Conservation (phyloP, 1,140 invertebrate genomes). For the Nasonia longicornis region DNA sequence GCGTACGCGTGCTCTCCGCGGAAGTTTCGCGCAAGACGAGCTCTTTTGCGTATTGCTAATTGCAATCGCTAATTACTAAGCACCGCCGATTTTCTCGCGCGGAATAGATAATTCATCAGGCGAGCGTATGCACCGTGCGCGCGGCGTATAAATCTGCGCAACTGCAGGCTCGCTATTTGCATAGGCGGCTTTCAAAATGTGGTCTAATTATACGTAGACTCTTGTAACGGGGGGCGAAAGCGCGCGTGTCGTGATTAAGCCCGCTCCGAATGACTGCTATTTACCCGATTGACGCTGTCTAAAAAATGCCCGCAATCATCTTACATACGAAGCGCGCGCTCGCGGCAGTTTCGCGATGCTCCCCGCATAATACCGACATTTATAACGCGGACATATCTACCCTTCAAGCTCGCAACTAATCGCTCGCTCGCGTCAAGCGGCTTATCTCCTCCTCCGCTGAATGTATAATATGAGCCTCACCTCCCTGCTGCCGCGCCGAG, state of each 20-base stretch:
- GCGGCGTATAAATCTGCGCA: slow-evolving; percentile 48
- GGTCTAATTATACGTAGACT: slow-evolving; percentile 34
- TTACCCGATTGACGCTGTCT: too few species aligned
- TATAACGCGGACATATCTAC: slow-evolving; percentile 69
- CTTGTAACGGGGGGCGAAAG: slow-evolving; percentile 54
- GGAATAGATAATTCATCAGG: slow-evolving; percentile 40
- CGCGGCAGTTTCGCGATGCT: slow-evolving; percentile 51
- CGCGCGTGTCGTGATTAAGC: slow-evolving; percentile 3
- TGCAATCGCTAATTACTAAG: slow-evolving; percentile 45
- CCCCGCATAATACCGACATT: slow-evolving; percentile 69
- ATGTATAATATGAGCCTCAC: slow-evolving; percentile 66
- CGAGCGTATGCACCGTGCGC: neutral
- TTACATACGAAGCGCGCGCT: neutral
- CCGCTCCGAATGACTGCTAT: too few species aligned
- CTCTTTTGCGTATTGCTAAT: slow-evolving; percentile 42
- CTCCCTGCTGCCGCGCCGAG: neutral
- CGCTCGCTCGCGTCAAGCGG: slow-evolving; percentile 42
- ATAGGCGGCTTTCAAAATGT: slow-evolving; percentile 32
- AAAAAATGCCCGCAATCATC: too few species aligned
- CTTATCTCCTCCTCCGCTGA: slow-evolving; percentile 51
- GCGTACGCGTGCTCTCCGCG: neutral
- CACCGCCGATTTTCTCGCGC: slow-evolving; percentile 45
- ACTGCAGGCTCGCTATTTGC: slow-evolving; percentile 45
- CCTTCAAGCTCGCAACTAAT: slow-evolving; percentile 59
- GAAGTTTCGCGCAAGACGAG: slow-evolving; percentile 30